phyloP scores from a whole-genome alignment of 2,113 vertebrate species.

The Oncorhynchus mykiss region DNA sequence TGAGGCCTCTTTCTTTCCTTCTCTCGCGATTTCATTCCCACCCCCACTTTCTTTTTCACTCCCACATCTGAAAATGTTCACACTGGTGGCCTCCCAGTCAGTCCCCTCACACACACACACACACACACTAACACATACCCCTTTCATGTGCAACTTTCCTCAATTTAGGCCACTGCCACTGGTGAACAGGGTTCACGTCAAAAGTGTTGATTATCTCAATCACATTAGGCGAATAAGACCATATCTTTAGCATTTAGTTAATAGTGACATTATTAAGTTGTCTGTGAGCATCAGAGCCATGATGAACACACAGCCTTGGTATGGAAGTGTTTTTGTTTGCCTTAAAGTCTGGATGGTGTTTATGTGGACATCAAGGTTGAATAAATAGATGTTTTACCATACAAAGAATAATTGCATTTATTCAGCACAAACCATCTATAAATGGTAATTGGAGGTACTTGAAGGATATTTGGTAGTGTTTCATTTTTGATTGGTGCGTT shows the following conservation, averaged over 20 bases:
- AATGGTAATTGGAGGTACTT: not conserved
- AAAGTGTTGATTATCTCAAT: constrained; percentile 84
- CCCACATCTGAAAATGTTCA: constrained; percentile 83
- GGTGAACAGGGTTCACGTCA: constrained; percentile 73
- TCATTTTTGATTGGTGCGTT: not conserved
- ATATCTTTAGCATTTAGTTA: constrained; percentile 99
- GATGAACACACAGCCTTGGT: constrained; percentile 59
- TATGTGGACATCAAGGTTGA: constrained; percentile 25
- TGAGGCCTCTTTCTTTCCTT: constrained; percentile 49
- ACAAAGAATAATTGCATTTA: not conserved
- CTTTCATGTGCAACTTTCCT: constrained; percentile 61
- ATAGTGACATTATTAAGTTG: constrained; percentile 98
- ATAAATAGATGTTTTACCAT: not conserved
- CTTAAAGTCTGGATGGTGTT: constrained; percentile 4
- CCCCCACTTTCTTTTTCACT: not conserved
- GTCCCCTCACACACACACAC: constrained; percentile 6
- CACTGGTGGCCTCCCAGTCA: constrained; percentile 76
- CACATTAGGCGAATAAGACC: constrained; percentile 87
- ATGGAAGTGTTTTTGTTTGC: not conserved
- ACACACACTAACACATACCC: constrained; percentile 16
- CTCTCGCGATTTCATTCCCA: constrained; percentile 8
- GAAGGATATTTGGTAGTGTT: not conserved
- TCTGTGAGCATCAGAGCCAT: constrained; percentile 93
- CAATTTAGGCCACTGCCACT: constrained; percentile 84
- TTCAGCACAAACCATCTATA: not conserved